A percentile compares a stretch with the other conserved stretches of the same genome.
Conservation (phyloP, 2,888 invertebrate species). For the Philereme vetulata region DNA sequence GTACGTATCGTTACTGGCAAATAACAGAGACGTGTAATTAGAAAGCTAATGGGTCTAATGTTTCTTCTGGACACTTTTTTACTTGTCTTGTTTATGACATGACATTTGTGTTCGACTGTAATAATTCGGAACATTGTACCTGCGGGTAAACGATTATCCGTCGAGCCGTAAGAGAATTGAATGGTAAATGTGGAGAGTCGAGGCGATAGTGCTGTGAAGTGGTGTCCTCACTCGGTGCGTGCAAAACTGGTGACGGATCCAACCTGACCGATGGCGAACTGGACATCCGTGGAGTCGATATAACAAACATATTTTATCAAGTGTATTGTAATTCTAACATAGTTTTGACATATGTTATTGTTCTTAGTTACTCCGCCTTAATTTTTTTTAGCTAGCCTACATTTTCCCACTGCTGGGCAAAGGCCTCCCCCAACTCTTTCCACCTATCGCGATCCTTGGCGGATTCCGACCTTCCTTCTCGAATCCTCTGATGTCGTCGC, state of each 20-base stretch:
- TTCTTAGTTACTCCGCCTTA: no score
- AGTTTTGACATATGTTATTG: no score
- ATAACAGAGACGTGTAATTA: neutral
- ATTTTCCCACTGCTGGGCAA: no score
- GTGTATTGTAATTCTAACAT: no score
- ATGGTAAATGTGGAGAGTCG: slow-evolving; percentile 16
- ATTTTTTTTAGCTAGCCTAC: no score
- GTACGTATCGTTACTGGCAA: neutral
- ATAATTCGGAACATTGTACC: neutral
- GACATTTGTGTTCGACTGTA: no score
- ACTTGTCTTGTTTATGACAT: neutral
- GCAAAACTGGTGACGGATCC: slow-evolving; percentile 53
- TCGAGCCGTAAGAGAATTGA: neutral
- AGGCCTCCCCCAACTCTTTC: no score
- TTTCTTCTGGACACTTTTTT: neutral
- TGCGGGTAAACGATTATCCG: neutral
- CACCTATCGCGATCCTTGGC: no score
- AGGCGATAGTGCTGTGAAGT: slow-evolving; percentile 31
- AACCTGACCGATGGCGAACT: slow-evolving; percentile 53
- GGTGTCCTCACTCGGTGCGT: slow-evolving; percentile 27
- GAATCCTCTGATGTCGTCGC: no score
- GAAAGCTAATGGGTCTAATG: neutral
- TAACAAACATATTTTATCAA: neutral
- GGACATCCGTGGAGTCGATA: slow-evolving; percentile 39
- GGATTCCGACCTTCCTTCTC: no score